Conservation (phyloP, 2,797 vertebrate species). For the Ctenosaura bakeri region DNA sequence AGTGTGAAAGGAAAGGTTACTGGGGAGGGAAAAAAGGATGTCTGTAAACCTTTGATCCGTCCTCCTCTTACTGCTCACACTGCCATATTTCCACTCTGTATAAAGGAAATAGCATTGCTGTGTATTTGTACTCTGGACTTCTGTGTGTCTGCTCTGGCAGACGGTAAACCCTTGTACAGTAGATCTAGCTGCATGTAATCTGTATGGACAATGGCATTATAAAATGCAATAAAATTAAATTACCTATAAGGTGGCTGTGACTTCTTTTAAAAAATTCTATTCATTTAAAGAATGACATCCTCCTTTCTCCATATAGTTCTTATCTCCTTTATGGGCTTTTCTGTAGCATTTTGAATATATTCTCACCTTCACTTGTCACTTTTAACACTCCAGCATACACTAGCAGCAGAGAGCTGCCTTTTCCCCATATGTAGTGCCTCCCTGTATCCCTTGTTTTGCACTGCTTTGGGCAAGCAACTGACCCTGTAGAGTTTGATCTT, state of each 20-base stretch:
- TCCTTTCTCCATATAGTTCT: conserved; percentile 17
- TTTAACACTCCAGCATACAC: background rate
- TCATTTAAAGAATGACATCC: background rate
- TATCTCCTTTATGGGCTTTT: background rate
- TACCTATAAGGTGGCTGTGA: conserved; percentile 78
- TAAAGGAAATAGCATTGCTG: conserved; percentile 83
- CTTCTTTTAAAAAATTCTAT: conserved; percentile 40
- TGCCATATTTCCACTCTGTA: conserved; percentile 86
- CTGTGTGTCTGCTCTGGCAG: conserved; percentile 90
- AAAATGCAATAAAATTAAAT: conserved; percentile 94
- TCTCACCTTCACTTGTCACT: background rate
- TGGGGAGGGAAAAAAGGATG: conserved; percentile 50
- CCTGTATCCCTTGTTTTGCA: background rate
- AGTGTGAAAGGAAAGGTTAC: conserved; percentile 9
- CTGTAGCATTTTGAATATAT: background rate
- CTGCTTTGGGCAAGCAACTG: conserved; percentile 24
- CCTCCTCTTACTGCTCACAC: conserved; percentile 60
- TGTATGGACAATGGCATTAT: conserved; percentile 95
- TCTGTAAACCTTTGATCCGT: conserved; percentile 56
- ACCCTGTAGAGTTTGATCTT: background rate
- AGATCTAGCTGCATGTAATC: conserved; percentile 93
- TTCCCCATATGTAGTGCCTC: background rate
- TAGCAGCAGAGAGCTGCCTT: background rate
- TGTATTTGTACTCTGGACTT: conserved; percentile 91
- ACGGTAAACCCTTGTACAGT: conserved; percentile 91